These are phyloP conservation scores for Chloroclysta siterata DNA, from an alignment of 2,888 invertebrate species.

Conservation along the genomic window DNA sequence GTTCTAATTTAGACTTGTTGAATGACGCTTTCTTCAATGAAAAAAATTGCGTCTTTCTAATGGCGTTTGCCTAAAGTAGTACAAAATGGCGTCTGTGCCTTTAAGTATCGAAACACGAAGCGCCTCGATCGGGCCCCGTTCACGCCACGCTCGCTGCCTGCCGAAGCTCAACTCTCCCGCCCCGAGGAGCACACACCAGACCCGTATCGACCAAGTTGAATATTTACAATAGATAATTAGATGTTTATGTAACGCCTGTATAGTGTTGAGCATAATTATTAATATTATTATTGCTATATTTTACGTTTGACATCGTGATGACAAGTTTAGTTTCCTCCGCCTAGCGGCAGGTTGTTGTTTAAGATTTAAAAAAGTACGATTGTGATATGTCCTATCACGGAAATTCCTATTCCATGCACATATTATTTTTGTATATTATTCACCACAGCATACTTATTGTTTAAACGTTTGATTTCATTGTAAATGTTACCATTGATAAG, in stretches of 20 bases:
- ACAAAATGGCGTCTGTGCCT: constrained; percentile 10
- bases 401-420: constrained; percentile 80
- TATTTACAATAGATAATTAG: constrained; percentile 69
- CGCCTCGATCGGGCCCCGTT: not conserved
- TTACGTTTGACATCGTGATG: constrained; percentile 62
- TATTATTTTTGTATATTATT: constrained; percentile 78
- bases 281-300: constrained; percentile 54
- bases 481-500: constrained; percentile 84
- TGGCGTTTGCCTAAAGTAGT: not conserved
- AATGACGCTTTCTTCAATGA: too few species aligned
- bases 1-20: not conserved
- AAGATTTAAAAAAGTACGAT: constrained; percentile 64
- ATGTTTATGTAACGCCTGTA: constrained; percentile 65
- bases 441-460: constrained; percentile 63
- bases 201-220: constrained; percentile 65
- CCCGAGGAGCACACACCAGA: constrained; percentile 21
- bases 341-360: constrained; percentile 63
- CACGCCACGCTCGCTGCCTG: constrained; percentile 6
- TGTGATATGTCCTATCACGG: constrained; percentile 80
- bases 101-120: too few species aligned
- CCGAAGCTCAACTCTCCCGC: not conserved
- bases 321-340: constrained; percentile 61
- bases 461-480: constrained; percentile 68
- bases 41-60: constrained; percentile 13
- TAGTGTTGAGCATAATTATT: constrained; percentile 63